phyloP scores from a whole-genome alignment of 2,888 invertebrate species.

The Anthrax anthrax region DNA sequence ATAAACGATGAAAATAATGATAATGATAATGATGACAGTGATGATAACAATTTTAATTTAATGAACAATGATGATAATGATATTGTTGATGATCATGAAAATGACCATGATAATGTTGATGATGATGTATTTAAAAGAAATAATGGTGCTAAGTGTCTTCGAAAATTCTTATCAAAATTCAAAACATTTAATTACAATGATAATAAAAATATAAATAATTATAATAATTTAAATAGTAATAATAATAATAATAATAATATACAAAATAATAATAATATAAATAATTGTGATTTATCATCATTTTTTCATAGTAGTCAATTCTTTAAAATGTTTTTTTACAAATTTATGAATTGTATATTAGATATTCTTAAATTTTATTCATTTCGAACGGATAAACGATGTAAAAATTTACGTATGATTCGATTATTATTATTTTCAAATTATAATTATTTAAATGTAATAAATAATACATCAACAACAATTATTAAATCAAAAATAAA shows the following conservation, averaged over 20 bases:
- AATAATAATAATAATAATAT: not conserved
- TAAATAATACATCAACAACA: too few relatives aligned
- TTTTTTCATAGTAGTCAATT: slow-evolving; percentile 3
- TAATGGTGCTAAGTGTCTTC: not conserved
- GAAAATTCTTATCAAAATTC: not conserved
- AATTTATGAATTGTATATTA: not conserved
- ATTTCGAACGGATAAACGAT: not conserved
- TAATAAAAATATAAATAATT: not conserved
- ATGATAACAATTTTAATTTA: not conserved
- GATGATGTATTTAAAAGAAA: not conserved
- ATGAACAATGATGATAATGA: not conserved
- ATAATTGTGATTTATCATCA: slow-evolving; percentile 4
- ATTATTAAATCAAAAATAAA: not conserved
- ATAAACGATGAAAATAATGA: not conserved
- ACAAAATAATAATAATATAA: not conserved
- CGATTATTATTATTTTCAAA: not conserved
- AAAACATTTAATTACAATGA: not conserved
- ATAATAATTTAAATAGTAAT: not conserved
- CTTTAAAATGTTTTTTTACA: slow-evolving; percentile 1
- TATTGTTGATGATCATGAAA: not conserved
- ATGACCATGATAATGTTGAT: not conserved
- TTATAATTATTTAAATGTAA: too few relatives aligned
- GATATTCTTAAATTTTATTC: not conserved
- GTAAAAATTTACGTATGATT: not conserved
- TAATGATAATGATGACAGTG: not conserved